Conservation (phyloP, 2,888 invertebrate species). For the Tridacna crocea region DNA sequence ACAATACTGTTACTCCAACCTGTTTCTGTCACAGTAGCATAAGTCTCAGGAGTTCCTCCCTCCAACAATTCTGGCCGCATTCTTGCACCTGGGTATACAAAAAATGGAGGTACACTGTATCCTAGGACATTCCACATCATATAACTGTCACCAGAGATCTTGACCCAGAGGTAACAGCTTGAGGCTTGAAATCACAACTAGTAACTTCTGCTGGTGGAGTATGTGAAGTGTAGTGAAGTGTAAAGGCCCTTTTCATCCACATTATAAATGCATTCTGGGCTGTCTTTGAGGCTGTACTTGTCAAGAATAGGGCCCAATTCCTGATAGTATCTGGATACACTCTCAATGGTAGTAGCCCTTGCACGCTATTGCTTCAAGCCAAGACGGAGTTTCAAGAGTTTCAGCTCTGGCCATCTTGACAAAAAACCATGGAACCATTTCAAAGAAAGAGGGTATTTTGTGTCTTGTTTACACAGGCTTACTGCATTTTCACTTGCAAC, state of each 20-base stretch:
- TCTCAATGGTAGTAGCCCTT: not conserved
- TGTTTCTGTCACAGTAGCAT: not conserved
- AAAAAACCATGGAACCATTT: not conserved
- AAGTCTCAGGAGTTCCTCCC: not conserved
- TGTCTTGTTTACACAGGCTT: not conserved
- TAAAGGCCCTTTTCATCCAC: not conserved
- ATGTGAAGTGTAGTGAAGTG: too few species aligned
- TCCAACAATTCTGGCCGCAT: too few species aligned
- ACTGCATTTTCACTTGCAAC: not conserved
- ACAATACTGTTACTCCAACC: conserved; percentile 16
- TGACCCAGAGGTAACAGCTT: not conserved
- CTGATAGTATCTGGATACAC: not conserved
- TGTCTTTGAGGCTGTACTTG: not conserved
- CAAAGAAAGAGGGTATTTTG: not conserved
- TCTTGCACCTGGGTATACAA: conserved; percentile 7
- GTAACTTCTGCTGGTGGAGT: not conserved
- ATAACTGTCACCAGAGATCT: not conserved
- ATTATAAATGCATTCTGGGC: not conserved
- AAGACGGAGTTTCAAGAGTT: too few species aligned
- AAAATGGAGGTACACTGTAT: conserved; percentile 1
- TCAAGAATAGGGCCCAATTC: not conserved
- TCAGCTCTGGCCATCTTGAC: too few species aligned
- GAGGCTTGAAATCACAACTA: not conserved
- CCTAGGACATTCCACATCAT: not conserved
- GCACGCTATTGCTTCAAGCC: not conserved